Conservation (phyloP, 1,140 invertebrate species). For the Protaetia brevitarsis region DNA sequence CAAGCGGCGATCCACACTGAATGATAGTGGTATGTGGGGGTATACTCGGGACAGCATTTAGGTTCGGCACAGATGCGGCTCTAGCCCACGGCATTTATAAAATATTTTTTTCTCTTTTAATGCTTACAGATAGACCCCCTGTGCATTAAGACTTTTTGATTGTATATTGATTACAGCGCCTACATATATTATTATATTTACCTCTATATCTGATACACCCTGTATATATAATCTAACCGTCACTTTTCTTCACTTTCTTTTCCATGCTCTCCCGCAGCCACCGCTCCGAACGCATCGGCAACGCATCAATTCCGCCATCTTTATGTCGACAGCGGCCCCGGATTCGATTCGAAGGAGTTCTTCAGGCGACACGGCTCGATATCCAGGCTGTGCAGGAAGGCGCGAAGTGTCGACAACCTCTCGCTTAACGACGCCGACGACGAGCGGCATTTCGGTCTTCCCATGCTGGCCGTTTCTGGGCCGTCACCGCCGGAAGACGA, state of each 20-base stretch:
- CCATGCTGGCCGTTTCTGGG: constrained; percentile 71
- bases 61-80: too few species aligned
- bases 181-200: too few species aligned
- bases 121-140: too few species aligned
- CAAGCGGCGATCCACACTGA: too few species aligned
- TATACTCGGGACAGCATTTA: too few species aligned
- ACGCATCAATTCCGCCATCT: constrained; percentile 74
- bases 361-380: constrained; percentile 73
- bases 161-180: too few species aligned
- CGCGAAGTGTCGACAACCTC: constrained; percentile 69
- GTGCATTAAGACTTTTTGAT: too few species aligned
- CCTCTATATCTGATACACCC: too few species aligned
- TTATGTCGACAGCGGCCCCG: constrained; percentile 67
- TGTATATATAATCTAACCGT: too few species aligned
- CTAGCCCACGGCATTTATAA: too few species aligned
- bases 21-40: too few species aligned
- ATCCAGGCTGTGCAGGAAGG: constrained; percentile 71
- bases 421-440: constrained; percentile 51
- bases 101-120: too few species aligned
- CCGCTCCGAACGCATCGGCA: constrained; percentile 60
- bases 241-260: not conserved
- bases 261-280: constrained; percentile 25
- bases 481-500: constrained; percentile 67
- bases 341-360: constrained; percentile 73
- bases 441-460: constrained; percentile 63